Evolutionary conservation across 2,113 vertebrate species (phyloP).

Genomic region (Myxocyprinus asiaticus): DNA sequence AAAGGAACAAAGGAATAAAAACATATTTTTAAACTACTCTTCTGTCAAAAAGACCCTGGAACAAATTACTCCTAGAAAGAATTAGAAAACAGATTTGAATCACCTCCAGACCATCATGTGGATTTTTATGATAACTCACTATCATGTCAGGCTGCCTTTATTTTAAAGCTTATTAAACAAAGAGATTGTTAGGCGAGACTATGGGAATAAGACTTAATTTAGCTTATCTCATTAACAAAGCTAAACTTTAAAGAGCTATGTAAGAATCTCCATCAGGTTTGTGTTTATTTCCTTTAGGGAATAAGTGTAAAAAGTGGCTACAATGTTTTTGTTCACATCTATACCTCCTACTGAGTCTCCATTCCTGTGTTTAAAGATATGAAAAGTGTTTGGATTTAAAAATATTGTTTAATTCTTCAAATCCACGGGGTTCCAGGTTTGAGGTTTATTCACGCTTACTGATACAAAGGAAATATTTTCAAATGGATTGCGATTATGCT

Average conservation of each 20-base stretch:
- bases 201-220: constrained; percentile 16
- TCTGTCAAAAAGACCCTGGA: neutral
- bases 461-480: constrained; percentile 37
- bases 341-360: constrained; percentile 5
- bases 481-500: constrained; percentile 41
- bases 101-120: neutral
- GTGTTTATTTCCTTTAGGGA: neutral
- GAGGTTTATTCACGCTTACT: neutral
- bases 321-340: constrained; percentile 13
- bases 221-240: constrained; percentile 36
- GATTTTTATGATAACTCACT: neutral
- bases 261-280: neutral
- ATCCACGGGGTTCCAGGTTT: constrained; percentile 8
- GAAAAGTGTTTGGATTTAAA: neutral
- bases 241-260: neutral
- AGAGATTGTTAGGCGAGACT: constrained; percentile 12
- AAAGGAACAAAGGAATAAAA: neutral
- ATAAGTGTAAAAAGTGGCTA: neutral
- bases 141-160: neutral
- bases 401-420: neutral
- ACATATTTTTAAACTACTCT: neutral
- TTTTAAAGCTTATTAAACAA: constrained; percentile 28
- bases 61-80: neutral
- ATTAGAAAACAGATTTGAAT: neutral
- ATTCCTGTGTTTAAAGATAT: constrained; percentile 29